Base-by-base conservation (phyloP, 2,113 vertebrate genomes). In the Hyperopisus bebe region DNA sequence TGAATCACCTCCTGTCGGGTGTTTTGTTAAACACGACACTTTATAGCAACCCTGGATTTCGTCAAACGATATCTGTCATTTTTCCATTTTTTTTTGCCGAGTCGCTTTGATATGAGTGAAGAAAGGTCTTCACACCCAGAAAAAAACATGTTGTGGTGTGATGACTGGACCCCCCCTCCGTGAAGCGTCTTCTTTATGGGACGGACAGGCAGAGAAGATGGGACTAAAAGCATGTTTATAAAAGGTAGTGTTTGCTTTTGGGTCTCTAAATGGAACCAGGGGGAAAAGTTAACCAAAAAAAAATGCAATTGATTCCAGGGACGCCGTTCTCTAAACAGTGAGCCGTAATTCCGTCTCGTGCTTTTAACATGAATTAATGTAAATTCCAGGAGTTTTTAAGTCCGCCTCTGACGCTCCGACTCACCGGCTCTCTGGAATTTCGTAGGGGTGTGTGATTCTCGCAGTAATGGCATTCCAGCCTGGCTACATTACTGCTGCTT, bases 341-440 rank as follows among this genome's bases (percentile, higher is more conserved):
- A 93, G 92, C 93, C 91, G 89, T 93, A 89, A 92, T 94, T 94
- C 94, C 93, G 95, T 94, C 95, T 93, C 92, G 90, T 90, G 93
- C 95, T 96, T 95, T 95, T 94, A 94, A 94, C 92, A 92, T 93
- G 93, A 95, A 95, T 94, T 95, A 94, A 96, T 96, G 93, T 91
- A 92, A 94, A 96, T 96, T 96, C 95, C 95, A 92, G 93, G 90
- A 93, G 91, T 95, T 94, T 94, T 94, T 93, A 91, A 89, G 92
- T 90, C 92, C 39, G 91, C 91, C 92, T 94, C 92, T 92, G 93
- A 95, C 46, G 93, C 94, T 93, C 93, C 91, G 86, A 93, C 92
- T 95, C 94, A 94, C 92, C 92, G 91, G 90, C 44, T 87, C 15
- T 39, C 90, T 93, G 96, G 94, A 95, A 96, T 95, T 94, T 94